Conservation (phyloP, 2,113 vertebrate genomes). For the cat (Felis catus) region DNA sequence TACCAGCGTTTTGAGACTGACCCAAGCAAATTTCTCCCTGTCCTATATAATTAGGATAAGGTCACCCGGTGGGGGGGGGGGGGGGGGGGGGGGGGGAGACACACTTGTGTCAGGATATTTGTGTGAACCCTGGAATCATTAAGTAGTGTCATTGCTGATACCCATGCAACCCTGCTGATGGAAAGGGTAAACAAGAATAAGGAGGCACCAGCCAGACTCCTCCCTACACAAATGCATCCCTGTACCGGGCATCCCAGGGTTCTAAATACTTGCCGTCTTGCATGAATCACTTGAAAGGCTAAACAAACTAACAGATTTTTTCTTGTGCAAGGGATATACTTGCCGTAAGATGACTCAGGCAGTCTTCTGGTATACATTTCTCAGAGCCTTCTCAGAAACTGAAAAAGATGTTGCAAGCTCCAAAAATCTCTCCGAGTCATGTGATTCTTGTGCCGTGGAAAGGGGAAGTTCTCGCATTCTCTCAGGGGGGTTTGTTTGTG, state of each 20-base stretch:
- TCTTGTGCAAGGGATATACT: slow-evolving; percentile 28
- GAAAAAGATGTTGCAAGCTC: slow-evolving; percentile 58
- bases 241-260: not conserved
- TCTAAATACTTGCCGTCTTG: not conserved
- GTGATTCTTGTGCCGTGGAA: slow-evolving; percentile 13
- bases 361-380: slow-evolving; percentile 13
- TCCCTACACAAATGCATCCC: not conserved
- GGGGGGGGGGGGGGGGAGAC: not conserved
- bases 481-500: not conserved
- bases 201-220: not conserved
- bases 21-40: not conserved
- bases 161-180: not conserved
- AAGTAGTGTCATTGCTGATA: not conserved
- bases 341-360: slow-evolving; percentile 44
- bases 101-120: not conserved
- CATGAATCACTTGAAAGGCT: slow-evolving; percentile 28
- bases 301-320: slow-evolving; percentile 50
- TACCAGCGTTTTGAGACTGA: not conserved
- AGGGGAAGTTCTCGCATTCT: slow-evolving; percentile 25
- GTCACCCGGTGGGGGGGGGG: not conserved
- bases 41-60: not conserved
- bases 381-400: slow-evolving; percentile 56
- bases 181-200: not conserved
- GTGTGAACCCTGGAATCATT: not conserved
- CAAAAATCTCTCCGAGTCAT: slow-evolving; percentile 42